These are phyloP conservation scores for Lumbricus terrestris DNA, from an alignment of 2,888 invertebrate species.

Conservation along the genomic window DNA sequence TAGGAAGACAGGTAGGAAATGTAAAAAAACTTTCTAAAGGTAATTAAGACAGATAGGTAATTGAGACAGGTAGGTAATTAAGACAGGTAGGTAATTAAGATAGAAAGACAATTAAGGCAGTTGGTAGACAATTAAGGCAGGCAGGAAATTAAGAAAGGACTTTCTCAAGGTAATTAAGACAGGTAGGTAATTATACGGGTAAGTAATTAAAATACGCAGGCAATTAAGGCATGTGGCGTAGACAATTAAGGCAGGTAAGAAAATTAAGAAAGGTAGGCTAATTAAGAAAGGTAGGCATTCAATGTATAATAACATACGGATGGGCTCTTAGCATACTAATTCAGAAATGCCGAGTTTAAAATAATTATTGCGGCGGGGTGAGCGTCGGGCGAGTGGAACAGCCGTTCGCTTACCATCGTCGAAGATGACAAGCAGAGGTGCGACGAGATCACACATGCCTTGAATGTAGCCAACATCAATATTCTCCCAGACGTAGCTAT, in stretches of 20 bases:
- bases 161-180: neutral
- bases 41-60: neutral
- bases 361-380: too few species aligned
- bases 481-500: slow-evolving; percentile 91
- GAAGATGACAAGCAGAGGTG: slow-evolving; percentile 85
- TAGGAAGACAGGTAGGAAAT: too few species aligned
- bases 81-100: neutral
- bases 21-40: too few species aligned
- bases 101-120: neutral
- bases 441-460: slow-evolving; percentile 94
- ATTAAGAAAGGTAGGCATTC: neutral
- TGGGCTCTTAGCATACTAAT: too few species aligned
- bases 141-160: too few species aligned
- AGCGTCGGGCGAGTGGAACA: too few species aligned
- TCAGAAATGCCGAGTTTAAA: too few species aligned
- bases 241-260: neutral
- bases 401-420: slow-evolving; percentile 68
- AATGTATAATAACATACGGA: too few species aligned
- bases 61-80: neutral
- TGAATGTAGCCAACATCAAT: slow-evolving; percentile 92
- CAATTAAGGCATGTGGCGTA: too few species aligned
- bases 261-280: neutral
- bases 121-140: neutral
- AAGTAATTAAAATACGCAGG: too few species aligned
- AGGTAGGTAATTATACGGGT: neutral